phyloP scores from a whole-genome alignment of 1,140 invertebrate species.

The Hyles vespertilio region DNA sequence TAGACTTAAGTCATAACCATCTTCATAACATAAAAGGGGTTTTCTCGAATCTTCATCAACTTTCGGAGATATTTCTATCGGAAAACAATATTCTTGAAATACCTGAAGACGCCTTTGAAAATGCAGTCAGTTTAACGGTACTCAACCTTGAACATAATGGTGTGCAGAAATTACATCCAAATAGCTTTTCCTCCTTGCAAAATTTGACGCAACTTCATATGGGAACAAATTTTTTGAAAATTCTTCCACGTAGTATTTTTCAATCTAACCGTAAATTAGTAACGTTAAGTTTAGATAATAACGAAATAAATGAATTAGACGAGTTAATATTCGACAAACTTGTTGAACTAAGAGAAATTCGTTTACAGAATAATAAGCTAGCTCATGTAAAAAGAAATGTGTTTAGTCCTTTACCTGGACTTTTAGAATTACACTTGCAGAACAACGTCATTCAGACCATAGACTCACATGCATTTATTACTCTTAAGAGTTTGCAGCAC shows the following conservation, averaged over 20 bases:
- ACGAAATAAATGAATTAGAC: constrained; percentile 88
- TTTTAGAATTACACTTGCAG: constrained; percentile 91
- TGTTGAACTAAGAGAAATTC: constrained; percentile 85
- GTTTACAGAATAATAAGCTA: constrained; percentile 91
- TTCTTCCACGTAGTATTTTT: constrained; percentile 85
- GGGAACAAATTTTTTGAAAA: constrained; percentile 89
- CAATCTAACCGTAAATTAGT: constrained; percentile 84
- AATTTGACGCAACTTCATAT: constrained; percentile 90
- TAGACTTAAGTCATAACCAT: constrained; percentile 93
- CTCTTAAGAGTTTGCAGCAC: constrained; percentile 89
- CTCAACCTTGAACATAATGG: constrained; percentile 93
- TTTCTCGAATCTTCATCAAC: constrained; percentile 85
- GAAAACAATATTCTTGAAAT: constrained; percentile 94
- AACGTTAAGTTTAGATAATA: constrained; percentile 93
- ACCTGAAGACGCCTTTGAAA: constrained; percentile 86
- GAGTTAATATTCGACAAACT: constrained; percentile 87
- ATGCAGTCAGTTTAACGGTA: constrained; percentile 85
- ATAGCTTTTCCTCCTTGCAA: constrained; percentile 82
- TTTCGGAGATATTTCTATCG: constrained; percentile 89
- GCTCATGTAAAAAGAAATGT: constrained; percentile 84
- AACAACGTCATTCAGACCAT: constrained; percentile 90
- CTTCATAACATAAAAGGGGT: constrained; percentile 89
- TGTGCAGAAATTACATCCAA: constrained; percentile 84
- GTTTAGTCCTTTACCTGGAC: constrained; percentile 85
- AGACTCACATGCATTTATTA: constrained; percentile 88